Evolutionary conservation across 2,113 vertebrate genomes (phyloP).

Genomic region (Eulacestoma nigropectus): DNA sequence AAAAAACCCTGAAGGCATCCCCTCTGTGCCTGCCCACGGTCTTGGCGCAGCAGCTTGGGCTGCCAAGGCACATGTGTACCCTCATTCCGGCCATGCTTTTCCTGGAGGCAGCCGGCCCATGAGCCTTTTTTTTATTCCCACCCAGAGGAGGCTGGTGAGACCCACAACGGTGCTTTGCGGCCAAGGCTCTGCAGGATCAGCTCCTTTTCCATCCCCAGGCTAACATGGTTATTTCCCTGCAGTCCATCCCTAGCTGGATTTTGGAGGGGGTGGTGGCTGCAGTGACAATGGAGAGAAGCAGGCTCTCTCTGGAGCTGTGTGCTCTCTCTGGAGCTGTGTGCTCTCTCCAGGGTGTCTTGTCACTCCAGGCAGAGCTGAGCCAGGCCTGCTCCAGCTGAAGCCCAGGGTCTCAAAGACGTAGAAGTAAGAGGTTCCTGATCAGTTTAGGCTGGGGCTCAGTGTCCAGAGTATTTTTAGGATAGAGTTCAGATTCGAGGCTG

Average conservation of each 20-base stretch:
- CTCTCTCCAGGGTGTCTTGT: neutral
- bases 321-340: neutral
- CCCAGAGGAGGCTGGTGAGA: neutral
- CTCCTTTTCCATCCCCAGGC: neutral
- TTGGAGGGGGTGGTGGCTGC: neutral
- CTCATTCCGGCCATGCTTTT: neutral
- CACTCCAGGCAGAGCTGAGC: rapidly evolving
- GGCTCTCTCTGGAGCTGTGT: neutral
- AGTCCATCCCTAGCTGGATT: neutral
- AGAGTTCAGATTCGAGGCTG: neutral
- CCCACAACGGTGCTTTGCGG: neutral
- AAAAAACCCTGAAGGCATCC: neutral
- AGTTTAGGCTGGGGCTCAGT: neutral
- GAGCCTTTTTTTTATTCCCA: no score
- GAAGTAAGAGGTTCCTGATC: neutral
- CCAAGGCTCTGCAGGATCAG: neutral
- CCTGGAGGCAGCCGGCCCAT: neutral
- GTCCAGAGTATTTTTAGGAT: neutral
- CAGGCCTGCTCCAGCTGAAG: neutral
- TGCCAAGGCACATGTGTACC: neutral
- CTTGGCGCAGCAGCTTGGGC: neutral
- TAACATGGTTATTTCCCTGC: neutral
- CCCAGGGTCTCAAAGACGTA: neutral
- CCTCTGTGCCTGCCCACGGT: rapidly evolving
- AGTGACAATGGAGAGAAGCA: neutral